Evolutionary conservation across 2,113 vertebrate species (phyloP).

Genomic region (Cynoglossus semilaevis): DNA sequence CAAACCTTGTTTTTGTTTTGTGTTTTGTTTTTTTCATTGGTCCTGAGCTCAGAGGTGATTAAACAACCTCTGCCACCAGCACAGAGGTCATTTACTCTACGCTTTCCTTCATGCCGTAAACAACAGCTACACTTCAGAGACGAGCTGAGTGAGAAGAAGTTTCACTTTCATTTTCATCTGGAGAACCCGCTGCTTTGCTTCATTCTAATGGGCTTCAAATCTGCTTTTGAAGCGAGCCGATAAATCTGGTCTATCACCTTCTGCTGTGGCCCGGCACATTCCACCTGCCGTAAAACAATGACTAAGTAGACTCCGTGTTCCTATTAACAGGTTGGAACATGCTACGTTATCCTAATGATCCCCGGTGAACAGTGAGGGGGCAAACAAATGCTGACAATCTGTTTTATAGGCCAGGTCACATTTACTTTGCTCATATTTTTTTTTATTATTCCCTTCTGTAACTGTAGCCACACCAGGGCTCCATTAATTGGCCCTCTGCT

Average conservation of each 20-base stretch:
- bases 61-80: slow-evolving; percentile 19
- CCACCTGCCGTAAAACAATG: background rate
- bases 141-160: slow-evolving; percentile 8
- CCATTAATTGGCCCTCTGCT: slow-evolving; percentile 42
- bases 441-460: background rate
- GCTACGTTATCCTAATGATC: slow-evolving; percentile 19
- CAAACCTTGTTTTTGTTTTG: background rate
- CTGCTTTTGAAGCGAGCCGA: slow-evolving; percentile 6
- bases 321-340: slow-evolving; percentile 1
- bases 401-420: slow-evolving; percentile 5
- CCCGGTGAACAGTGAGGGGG: background rate
- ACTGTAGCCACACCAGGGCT: slow-evolving; percentile 17
- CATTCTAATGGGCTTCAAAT: background rate
- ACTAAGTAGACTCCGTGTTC: background rate
- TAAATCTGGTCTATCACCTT: slow-evolving; percentile 25
- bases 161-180: background rate
- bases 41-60: slow-evolving; percentile 16
- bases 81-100: slow-evolving; percentile 29
- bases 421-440: slow-evolving; percentile 18
- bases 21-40: slow-evolving; percentile 27
- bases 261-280: background rate
- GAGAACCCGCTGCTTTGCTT: slow-evolving; percentile 4
- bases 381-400: slow-evolving; percentile 1
- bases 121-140: slow-evolving; percentile 2
- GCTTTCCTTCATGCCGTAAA: background rate